phyloP scores from a whole-genome alignment of 2,797 vertebrate genomes.

The Nasua narica region DNA sequence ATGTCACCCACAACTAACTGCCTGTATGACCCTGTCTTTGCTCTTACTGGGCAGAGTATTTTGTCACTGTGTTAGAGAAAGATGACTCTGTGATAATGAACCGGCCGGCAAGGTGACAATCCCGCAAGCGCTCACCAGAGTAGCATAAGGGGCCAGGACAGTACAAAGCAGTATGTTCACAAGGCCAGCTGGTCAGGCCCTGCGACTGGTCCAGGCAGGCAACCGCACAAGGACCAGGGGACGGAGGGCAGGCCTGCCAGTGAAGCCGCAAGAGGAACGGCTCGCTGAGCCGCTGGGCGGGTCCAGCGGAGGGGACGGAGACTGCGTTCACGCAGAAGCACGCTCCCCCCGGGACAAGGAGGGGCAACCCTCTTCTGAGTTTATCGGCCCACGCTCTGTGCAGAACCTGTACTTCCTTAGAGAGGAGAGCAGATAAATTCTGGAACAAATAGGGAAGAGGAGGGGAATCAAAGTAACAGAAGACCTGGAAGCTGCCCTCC shows the following conservation, averaged over 20 bases:
- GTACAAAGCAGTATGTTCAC: neutral
- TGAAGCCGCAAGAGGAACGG: neutral
- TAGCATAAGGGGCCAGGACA: neutral
- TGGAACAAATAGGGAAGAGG: neutral
- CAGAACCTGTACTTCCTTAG: neutral
- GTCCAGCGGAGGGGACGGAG: neutral
- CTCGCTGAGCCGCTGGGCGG: neutral
- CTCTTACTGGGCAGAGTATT: neutral
- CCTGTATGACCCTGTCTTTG: neutral
- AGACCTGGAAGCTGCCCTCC: neutral
- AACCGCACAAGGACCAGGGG: neutral
- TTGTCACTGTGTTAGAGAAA: neutral
- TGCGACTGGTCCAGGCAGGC: accelerated
- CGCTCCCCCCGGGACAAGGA: neutral
- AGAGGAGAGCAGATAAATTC: neutral
- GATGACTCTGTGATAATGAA: neutral
- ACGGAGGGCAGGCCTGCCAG: neutral
- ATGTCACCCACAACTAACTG: neutral
- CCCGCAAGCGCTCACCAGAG: neutral
- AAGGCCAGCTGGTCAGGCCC: neutral
- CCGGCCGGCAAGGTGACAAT: neutral
- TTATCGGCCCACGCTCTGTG: accelerated
- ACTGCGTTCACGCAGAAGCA: neutral
- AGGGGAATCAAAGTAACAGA: neutral
- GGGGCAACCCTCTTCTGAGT: neutral